A percentile compares a stretch with the other conserved stretches of the same genome.
phyloP scores from a whole-genome alignment of 2,888 invertebrate genomes.

The Drosophila prolongata region DNA sequence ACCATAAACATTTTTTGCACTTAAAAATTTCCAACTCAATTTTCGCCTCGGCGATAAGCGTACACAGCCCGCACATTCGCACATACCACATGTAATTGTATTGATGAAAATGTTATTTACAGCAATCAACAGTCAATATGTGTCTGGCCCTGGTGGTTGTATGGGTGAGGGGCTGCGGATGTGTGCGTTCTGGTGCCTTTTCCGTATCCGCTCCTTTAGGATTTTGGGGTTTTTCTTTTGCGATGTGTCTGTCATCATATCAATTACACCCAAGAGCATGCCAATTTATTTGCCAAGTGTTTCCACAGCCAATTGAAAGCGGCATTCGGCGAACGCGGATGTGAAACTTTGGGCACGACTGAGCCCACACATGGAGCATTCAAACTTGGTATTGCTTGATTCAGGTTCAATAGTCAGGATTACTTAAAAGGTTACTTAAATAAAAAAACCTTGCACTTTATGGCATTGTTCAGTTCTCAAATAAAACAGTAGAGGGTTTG shows the following conservation, averaged over 20 bases:
- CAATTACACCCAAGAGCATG: constrained; percentile 67
- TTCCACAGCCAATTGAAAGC: constrained; percentile 46
- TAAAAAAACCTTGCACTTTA: constrained; percentile 4
- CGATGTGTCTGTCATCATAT: constrained; percentile 57
- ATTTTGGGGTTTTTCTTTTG: constrained; percentile 23
- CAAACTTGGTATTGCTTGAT: neutral
- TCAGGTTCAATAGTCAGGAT: constrained; percentile 6
- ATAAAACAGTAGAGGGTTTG: constrained; percentile 1
- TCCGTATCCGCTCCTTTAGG: constrained; percentile 24
- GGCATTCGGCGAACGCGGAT: constrained; percentile 29
- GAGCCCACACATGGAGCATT: constrained; percentile 3
- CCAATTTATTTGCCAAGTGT: constrained; percentile 69
- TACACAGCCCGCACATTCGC: constrained; percentile 15
- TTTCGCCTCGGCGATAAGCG: constrained; percentile 51
- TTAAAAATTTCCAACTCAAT: constrained; percentile 71
- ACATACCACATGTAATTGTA: constrained; percentile 54
- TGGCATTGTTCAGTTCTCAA: neutral
- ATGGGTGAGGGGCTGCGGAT: constrained; percentile 1
- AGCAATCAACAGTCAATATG: constrained; percentile 56
- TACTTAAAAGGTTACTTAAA: neutral
- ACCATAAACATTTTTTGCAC: constrained; percentile 71
- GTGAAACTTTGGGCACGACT: constrained; percentile 29
- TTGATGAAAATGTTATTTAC: constrained; percentile 76
- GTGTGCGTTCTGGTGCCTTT: constrained; percentile 28
- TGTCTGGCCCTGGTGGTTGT: constrained; percentile 16